Evolutionary conservation across 2,888 invertebrate species (phyloP).

Genomic region (Pyrrhosoma nymphula): DNA sequence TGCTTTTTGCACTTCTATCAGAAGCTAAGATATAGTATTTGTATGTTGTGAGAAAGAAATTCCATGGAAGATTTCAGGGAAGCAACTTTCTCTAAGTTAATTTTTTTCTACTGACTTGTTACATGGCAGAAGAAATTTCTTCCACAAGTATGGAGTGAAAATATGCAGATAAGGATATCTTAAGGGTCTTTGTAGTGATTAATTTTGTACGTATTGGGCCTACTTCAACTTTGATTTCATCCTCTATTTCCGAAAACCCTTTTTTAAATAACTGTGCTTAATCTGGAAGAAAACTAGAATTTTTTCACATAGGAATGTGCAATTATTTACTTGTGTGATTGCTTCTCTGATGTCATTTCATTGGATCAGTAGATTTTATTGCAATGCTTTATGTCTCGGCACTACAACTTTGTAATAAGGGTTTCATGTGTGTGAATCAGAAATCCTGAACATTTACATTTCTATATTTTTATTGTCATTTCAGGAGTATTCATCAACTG

Average conservation of each 20-base stretch:
- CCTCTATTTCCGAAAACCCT: constrained; percentile 25
- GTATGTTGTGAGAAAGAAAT: constrained; percentile 68
- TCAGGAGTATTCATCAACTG: constrained; percentile 59
- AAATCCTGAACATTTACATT: constrained; percentile 66
- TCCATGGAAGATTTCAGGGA: constrained; percentile 66
- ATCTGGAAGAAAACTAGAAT: not conserved
- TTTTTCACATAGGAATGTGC: constrained; percentile 15
- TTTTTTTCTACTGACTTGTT: constrained; percentile 62
- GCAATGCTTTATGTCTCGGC: constrained; percentile 62
- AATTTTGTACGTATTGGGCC: constrained; percentile 28
- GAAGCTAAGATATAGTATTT: constrained; percentile 68
- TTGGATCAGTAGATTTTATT: constrained; percentile 68
- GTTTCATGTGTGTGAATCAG: constrained; percentile 57
- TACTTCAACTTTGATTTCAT: constrained; percentile 37
- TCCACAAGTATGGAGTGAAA: constrained; percentile 45
- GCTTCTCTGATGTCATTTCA: constrained; percentile 66
- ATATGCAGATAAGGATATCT: constrained; percentile 30
- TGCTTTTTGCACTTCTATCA: constrained; percentile 69
- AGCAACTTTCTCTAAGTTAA: constrained; percentile 65
- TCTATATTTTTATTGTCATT: constrained; percentile 68
- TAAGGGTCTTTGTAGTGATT: constrained; percentile 35
- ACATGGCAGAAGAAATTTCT: constrained; percentile 46
- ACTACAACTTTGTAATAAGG: constrained; percentile 67
- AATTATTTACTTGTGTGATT: constrained; percentile 59
- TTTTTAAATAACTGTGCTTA: constrained; percentile 45